Percentiles rank a stretch among this genome's conserved stretches.
phyloP scores from a whole-genome alignment of 2,888 invertebrate genomes.

The Noctua fimbriata region DNA sequence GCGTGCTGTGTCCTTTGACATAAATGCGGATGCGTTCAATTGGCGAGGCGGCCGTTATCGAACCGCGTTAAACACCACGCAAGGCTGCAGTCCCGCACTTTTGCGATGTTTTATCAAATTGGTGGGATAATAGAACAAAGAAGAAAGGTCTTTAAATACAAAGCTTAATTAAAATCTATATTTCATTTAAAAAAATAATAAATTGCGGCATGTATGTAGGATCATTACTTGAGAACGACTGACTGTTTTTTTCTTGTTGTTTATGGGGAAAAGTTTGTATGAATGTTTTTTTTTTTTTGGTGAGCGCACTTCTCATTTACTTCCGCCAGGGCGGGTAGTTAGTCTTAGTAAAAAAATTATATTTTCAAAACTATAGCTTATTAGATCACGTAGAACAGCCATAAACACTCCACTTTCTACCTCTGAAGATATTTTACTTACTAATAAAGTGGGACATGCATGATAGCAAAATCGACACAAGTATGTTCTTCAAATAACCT shows the following conservation, averaged over 20 bases:
- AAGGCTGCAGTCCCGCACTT: slow-evolving; percentile 79
- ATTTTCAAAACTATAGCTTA: background rate
- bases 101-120: slow-evolving; percentile 60
- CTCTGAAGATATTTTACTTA: background rate
- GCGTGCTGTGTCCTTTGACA: slow-evolving; percentile 88
- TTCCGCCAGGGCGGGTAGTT: background rate
- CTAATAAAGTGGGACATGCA: background rate
- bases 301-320: background rate
- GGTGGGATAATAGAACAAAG: slow-evolving; percentile 25
- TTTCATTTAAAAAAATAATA: background rate
- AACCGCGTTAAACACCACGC: slow-evolving; percentile 88
- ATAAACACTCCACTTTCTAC: no score
- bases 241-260: background rate
- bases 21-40: slow-evolving; percentile 90
- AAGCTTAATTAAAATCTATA: slow-evolving; percentile 5
- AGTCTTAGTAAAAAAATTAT: background rate
- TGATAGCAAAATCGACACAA: slow-evolving; percentile 16
- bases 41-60: slow-evolving; percentile 85
- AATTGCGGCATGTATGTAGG: background rate
- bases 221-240: background rate
- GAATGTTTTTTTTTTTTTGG: background rate
- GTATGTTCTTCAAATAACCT: slow-evolving; percentile 28
- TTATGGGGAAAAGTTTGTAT: background rate
- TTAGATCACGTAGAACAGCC: background rate
- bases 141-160: slow-evolving; percentile 1